Evolutionary conservation across 2,113 vertebrate genomes (phyloP).

Genomic region (Rana temporaria): DNA sequence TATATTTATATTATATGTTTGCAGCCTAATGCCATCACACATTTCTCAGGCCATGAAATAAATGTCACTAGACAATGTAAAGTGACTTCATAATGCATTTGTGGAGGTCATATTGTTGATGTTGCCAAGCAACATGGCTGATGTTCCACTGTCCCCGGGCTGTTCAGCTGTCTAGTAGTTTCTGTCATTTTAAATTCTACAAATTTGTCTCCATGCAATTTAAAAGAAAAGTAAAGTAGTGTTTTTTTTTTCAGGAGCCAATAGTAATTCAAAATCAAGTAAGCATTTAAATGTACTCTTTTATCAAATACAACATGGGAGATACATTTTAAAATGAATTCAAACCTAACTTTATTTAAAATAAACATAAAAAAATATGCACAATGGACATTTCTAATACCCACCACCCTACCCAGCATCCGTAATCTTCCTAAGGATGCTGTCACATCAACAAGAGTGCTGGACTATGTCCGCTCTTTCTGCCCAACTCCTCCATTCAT

Average conservation of each 20-base stretch:
- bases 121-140: conserved; percentile 53
- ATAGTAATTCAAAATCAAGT: neutral
- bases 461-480: too few relatives aligned
- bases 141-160: conserved; percentile 42
- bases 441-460: too few relatives aligned
- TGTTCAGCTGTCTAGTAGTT: conserved; percentile 41
- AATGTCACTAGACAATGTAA: conserved; percentile 54
- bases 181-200: conserved; percentile 41
- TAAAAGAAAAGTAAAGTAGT: conserved; percentile 6
- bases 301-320: too few relatives aligned
- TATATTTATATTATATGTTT: conserved; percentile 29
- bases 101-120: conserved; percentile 57
- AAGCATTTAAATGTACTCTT: too few relatives aligned
- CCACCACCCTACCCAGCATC: too few relatives aligned
- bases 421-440: too few relatives aligned
- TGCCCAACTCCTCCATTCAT: too few relatives aligned
- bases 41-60: conserved; percentile 50
- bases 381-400: too few relatives aligned
- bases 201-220: conserved; percentile 10
- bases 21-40: conserved; percentile 42
- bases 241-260: neutral
- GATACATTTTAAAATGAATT: too few relatives aligned
- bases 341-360: too few relatives aligned
- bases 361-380: too few relatives aligned
- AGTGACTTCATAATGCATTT: conserved; percentile 45